A percentile compares a stretch with the other conserved stretches of the same genome.
These are phyloP conservation scores for Toxostoma redivivum DNA, from an alignment of 2,113 vertebrate species.

Conservation along the genomic window DNA sequence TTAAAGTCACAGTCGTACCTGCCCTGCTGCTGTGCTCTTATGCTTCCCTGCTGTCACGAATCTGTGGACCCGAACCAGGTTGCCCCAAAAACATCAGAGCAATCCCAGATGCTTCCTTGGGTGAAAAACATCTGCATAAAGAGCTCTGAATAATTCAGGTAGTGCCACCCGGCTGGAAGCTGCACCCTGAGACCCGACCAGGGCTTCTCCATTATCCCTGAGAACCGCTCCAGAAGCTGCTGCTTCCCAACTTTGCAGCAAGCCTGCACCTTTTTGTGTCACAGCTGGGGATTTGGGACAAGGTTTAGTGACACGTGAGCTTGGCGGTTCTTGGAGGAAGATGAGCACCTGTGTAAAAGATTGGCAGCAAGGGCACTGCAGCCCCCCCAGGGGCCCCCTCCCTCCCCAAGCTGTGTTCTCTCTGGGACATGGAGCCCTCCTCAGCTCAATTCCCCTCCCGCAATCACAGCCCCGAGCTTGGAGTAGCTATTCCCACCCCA, in stretches of 20 bases:
- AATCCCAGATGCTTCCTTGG: not conserved
- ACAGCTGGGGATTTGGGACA: not conserved
- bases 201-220: not conserved
- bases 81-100: rapidly evolving
- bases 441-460: not conserved
- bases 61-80: not conserved
- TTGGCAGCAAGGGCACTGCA: not conserved
- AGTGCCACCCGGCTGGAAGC: not conserved
- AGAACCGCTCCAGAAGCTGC: rapidly evolving
- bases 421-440: not conserved
- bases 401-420: rapidly evolving
- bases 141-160: not conserved
- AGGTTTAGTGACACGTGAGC: not conserved
- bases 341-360: too few relatives aligned
- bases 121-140: not conserved
- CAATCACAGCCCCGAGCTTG: rapidly evolving
- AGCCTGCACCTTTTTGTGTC: not conserved
- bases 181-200: not conserved
- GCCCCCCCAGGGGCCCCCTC: not conserved
- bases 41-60: not conserved
- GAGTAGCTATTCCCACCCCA: rapidly evolving
- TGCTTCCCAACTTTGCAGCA: not conserved
- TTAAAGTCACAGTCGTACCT: slow-evolving; percentile 32
- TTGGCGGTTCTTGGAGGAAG: not conserved
- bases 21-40: not conserved